Percentiles rank a stretch among this genome's conserved stretches.
These are phyloP conservation scores for Diloba caeruleocephala DNA, from an alignment of 2,888 invertebrate genomes.

Conservation along the genomic window DNA sequence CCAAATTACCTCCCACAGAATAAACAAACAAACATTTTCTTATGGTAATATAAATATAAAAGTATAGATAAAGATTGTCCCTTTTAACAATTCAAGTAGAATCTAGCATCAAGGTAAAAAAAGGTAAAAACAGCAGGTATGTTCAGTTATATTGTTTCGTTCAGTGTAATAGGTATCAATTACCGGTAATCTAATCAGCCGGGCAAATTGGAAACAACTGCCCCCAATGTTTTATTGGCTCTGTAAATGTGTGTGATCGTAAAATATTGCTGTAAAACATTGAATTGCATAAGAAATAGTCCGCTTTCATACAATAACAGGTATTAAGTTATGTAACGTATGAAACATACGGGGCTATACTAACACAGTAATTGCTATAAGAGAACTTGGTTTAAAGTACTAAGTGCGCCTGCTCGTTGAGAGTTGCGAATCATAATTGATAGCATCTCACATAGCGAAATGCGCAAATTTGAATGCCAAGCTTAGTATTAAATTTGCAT, in stretches of 20 bases:
- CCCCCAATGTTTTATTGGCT: constrained; percentile 33
- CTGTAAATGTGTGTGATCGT: constrained; percentile 30
- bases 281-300: constrained; percentile 36
- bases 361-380: background rate
- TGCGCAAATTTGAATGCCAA: constrained; percentile 2
- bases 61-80: too few species aligned
- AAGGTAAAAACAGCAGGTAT: too few species aligned
- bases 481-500: constrained; percentile 13
- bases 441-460: constrained; percentile 3
- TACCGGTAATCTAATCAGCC: constrained; percentile 54
- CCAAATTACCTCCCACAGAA: too few species aligned
- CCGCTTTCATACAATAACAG: constrained; percentile 31
- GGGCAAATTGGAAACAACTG: constrained; percentile 52
- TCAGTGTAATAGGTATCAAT: constrained; percentile 15
- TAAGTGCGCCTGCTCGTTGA: background rate
- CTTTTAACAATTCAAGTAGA: constrained; percentile 8
- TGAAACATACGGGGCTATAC: constrained; percentile 5
- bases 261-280: constrained; percentile 41
- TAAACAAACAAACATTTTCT: too few species aligned
- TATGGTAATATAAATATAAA: too few species aligned
- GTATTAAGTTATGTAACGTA: constrained; percentile 32
- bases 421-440: background rate
- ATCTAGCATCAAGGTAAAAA: too few species aligned
- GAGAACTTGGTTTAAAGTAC: background rate
- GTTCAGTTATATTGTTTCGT: too few species aligned